A percentile compares a stretch with the other conserved stretches of the same genome.
Conservation (phyloP, 2,113 vertebrate species). For the Neotragus pygmaeus region DNA sequence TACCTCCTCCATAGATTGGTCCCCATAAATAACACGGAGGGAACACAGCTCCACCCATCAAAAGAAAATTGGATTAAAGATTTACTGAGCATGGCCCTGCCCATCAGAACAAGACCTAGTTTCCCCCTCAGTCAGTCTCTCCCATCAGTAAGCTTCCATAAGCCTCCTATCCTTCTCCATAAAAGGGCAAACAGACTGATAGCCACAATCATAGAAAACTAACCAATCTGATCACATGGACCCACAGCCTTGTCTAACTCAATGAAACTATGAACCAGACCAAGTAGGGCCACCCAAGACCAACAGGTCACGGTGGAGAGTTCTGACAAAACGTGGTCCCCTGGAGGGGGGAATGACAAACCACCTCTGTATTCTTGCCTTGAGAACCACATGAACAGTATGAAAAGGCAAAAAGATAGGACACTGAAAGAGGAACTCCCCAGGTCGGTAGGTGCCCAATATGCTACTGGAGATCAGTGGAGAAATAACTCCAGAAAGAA, state of each 20-base stretch:
- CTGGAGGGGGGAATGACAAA: not conserved
- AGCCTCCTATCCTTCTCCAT: not conserved
- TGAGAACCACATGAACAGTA: not conserved
- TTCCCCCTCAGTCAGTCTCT: not conserved
- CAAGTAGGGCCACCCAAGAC: accelerated
- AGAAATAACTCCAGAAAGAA: not conserved
- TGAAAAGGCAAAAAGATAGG: not conserved
- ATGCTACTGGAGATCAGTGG: not conserved
- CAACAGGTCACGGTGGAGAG: not conserved
- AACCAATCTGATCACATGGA: not conserved
- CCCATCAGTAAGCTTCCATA: not conserved
- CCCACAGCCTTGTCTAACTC: not conserved
- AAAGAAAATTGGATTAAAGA: not conserved
- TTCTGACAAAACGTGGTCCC: not conserved
- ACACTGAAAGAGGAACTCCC: not conserved
- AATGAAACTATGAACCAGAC: not conserved
- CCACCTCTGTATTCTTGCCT: not conserved
- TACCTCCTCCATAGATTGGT: not conserved
- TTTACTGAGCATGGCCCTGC: not conserved
- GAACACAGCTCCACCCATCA: not conserved
- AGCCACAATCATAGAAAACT: not conserved
- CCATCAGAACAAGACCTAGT: not conserved
- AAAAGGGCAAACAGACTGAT: not conserved
- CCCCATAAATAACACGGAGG: not conserved
- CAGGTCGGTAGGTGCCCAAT: not conserved